Conservation (phyloP, 2,888 invertebrate species). For the Dicyrtomina minuta region DNA sequence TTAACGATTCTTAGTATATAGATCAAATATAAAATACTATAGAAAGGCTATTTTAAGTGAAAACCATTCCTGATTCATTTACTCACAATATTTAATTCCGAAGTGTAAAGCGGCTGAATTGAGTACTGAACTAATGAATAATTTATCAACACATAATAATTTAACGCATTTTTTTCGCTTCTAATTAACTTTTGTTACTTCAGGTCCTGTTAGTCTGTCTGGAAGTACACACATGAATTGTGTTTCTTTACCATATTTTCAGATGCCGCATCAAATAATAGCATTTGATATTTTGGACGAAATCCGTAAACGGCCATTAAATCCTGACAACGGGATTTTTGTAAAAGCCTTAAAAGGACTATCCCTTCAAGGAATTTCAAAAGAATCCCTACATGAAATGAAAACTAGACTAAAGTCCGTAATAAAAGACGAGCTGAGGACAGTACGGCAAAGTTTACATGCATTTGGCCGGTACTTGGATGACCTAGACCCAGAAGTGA, state of each 20-base stretch:
- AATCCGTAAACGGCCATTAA: slow-evolving; percentile 15
- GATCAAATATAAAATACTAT: too few species aligned
- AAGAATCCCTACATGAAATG: slow-evolving; percentile 13
- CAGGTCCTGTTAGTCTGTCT: neutral
- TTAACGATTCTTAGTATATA: too few species aligned
- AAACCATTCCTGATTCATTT: too few species aligned
- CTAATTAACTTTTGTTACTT: too few species aligned
- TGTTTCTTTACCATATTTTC: neutral
- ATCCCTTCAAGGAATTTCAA: slow-evolving; percentile 20
- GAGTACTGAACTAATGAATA: too few species aligned
- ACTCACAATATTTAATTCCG: neutral
- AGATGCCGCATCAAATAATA: slow-evolving; percentile 34
- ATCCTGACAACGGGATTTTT: slow-evolving; percentile 9
- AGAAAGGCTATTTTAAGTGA: too few species aligned
- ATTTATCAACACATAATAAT: neutral
- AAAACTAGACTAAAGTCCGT: slow-evolving; percentile 23
- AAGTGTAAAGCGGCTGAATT: too few species aligned
- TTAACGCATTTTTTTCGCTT: neutral
- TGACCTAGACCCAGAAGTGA: slow-evolving; percentile 29
- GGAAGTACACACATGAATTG: neutral
- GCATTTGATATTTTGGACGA: slow-evolving; percentile 32
- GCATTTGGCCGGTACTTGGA: slow-evolving; percentile 32
- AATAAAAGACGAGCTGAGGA: slow-evolving; percentile 8
- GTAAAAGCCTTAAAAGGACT: slow-evolving; percentile 32
- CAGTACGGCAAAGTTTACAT: slow-evolving; percentile 3